Evolutionary conservation across 2,113 vertebrate species (phyloP).

Genomic region (Collichthys lucidus): DNA sequence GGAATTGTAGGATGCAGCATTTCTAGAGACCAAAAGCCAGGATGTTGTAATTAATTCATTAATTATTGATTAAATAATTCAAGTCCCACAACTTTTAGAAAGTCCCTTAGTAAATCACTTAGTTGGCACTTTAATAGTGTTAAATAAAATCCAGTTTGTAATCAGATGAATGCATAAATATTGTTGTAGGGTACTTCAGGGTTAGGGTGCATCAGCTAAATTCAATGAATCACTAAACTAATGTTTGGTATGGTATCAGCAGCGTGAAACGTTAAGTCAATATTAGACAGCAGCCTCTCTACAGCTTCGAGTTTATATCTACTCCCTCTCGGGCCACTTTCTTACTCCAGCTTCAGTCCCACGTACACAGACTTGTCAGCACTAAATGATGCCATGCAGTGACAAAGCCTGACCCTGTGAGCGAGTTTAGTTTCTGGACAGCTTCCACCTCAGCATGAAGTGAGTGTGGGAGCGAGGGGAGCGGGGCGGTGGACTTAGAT

Average conservation of each 20-base stretch:
- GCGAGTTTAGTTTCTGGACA: conserved; percentile 40
- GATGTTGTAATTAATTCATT: neutral
- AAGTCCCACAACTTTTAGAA: neutral
- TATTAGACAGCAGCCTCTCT: neutral
- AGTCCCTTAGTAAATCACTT: neutral
- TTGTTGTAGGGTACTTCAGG: neutral
- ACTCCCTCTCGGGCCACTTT: conserved; percentile 15
- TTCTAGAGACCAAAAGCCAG: neutral
- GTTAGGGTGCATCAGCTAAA: neutral
- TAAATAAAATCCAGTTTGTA: neutral
- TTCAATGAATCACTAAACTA: neutral
- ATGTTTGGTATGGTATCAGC: neutral
- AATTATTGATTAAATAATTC: neutral
- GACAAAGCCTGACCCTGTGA: conserved; percentile 12
- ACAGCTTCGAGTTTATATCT: neutral
- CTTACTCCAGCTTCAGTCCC: conserved; percentile 5
- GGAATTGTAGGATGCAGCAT: neutral
- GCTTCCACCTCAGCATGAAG: conserved; percentile 36
- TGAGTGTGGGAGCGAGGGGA: neutral
- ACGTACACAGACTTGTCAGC: conserved; percentile 8
- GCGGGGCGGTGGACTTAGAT: conserved; percentile 29
- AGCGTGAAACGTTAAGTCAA: neutral
- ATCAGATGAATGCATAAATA: too few species aligned
- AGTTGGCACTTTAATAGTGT: neutral
- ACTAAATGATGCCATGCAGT: conserved; percentile 60